Conservation (phyloP, 2,113 vertebrate species). For the Ciconia maguari region DNA sequence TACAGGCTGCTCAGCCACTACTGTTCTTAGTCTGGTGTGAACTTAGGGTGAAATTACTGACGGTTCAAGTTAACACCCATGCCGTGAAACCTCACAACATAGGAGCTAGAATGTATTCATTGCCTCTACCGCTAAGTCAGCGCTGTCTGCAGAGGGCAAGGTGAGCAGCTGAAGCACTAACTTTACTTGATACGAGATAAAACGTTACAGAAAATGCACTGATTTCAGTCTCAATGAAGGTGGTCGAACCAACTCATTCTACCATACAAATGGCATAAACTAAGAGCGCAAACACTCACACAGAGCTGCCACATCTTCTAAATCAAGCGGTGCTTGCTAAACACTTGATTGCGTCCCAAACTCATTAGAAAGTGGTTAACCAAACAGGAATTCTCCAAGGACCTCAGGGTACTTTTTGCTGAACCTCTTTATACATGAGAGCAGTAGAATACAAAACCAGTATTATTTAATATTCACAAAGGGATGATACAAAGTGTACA, state of each 20-base stretch:
- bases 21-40: background rate
- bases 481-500: background rate
- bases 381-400: background rate
- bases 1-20: background rate
- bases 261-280: background rate
- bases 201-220: background rate
- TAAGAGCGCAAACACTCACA: background rate
- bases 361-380: background rate
- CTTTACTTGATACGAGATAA: background rate
- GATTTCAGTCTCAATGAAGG: background rate
- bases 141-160: background rate
- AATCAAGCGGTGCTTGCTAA: background rate
- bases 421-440: background rate
- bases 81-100: background rate
- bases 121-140: background rate
- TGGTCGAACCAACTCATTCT: background rate
- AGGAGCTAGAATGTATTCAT: background rate
- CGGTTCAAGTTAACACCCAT: background rate
- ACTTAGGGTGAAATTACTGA: background rate
- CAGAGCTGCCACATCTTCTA: background rate
- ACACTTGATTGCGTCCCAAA: background rate
- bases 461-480: background rate
- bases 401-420: background rate
- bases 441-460: rapidly evolving
- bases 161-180: background rate